Evolutionary conservation across 1,140 invertebrate genomes (phyloP).

Genomic region (Neuroterus valhalla): DNA sequence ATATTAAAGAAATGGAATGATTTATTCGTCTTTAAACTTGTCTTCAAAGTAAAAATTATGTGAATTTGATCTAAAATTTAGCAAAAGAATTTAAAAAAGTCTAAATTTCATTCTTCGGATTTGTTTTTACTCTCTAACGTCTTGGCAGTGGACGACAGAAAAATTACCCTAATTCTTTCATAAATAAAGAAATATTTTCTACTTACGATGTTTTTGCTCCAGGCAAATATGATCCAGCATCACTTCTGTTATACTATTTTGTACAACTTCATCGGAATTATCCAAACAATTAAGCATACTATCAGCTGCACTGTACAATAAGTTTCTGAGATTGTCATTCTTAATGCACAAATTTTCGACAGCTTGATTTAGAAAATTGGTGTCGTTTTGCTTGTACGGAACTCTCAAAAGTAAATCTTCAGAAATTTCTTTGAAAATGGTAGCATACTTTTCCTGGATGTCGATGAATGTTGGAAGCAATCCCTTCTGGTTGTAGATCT

Average conservation of each 20-base stretch:
- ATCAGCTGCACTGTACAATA: slow-evolving; percentile 11
- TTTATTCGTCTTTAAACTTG: no score
- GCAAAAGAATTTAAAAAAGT: no score
- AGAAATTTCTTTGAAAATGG: neutral
- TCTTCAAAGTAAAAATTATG: no score
- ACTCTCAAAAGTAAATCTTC: slow-evolving; percentile 3
- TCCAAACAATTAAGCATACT: slow-evolving; percentile 7
- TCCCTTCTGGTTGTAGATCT: neutral
- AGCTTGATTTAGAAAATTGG: neutral
- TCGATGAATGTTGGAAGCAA: neutral
- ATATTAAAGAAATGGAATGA: neutral
- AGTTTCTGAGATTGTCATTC: neutral
- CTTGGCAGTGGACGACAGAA: no score
- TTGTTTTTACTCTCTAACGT: no score
- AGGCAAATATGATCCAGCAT: slow-evolving; percentile 4
- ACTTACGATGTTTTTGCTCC: neutral
- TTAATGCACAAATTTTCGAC: slow-evolving; percentile 2
- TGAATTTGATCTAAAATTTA: no score
- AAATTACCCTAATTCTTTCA: neutral
- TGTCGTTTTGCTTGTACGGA: neutral
- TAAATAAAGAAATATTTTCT: neutral
- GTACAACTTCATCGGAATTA: neutral
- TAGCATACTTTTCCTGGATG: slow-evolving; percentile 10
- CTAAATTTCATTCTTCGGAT: no score
- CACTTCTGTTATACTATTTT: neutral